phyloP scores from a whole-genome alignment of 1,140 invertebrate genomes.

The Drosophila cardini region DNA sequence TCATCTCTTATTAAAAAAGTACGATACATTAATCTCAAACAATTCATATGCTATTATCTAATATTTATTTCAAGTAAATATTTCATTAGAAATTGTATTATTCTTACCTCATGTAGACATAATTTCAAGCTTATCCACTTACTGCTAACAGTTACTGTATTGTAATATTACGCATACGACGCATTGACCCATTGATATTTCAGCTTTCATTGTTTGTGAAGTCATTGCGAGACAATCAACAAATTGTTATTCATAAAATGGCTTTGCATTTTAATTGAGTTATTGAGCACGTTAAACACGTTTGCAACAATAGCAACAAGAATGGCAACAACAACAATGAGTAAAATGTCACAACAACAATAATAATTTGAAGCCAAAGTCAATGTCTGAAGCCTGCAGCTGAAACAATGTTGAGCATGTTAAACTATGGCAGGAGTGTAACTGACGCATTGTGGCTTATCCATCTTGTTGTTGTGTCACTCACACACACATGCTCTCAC shows the following conservation, averaged over 20 bases:
- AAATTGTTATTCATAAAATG: conserved; percentile 75
- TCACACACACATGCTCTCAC: conserved; percentile 49
- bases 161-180: conserved; percentile 19
- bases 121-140: too few relatives aligned
- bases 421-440: conserved; percentile 33
- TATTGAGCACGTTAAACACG: conserved; percentile 40
- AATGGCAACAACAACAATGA: neutral
- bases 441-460: conserved; percentile 52
- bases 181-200: neutral
- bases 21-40: too few relatives aligned
- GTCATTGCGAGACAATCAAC: conserved; percentile 40
- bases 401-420: conserved; percentile 42
- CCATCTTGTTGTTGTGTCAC: conserved; percentile 65
- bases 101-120: too few relatives aligned
- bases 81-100: too few relatives aligned
- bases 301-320: conserved; percentile 7
- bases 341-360: conserved; percentile 7
- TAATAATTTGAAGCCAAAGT: conserved; percentile 35
- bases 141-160: neutral
- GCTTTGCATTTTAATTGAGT: conserved; percentile 65
- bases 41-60: too few relatives aligned
- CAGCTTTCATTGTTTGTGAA: conserved; percentile 23
- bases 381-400: neutral
- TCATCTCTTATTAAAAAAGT: too few relatives aligned
- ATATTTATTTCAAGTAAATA: too few relatives aligned